Conservation (phyloP, 2,113 vertebrate genomes). For the Callorhinus ursinus region DNA sequence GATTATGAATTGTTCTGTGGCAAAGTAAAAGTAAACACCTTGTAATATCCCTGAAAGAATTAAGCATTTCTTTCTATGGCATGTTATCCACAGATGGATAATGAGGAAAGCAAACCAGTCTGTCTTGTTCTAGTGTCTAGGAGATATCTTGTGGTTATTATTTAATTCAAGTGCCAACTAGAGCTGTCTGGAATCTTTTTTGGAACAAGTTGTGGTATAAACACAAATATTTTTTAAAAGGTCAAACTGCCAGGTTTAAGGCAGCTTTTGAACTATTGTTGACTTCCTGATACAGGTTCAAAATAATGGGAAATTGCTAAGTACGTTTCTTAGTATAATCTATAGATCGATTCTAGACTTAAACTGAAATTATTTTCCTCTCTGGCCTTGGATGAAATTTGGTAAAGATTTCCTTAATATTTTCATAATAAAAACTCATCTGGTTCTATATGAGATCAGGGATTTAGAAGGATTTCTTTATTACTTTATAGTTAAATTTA, state of each 20-base stretch:
- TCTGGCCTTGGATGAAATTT: slow-evolving; percentile 38
- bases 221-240: slow-evolving; percentile 48
- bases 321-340: slow-evolving; percentile 22
- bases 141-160: background rate
- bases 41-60: slow-evolving; percentile 31
- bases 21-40: slow-evolving; percentile 45
- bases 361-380: slow-evolving; percentile 28
- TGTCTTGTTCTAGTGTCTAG: slow-evolving; percentile 39
- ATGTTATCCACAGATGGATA: slow-evolving; percentile 49
- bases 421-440: slow-evolving; percentile 26
- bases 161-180: slow-evolving; percentile 35
- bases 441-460: background rate
- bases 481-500: slow-evolving; percentile 51
- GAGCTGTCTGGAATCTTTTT: slow-evolving; percentile 15
- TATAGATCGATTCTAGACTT: slow-evolving; percentile 44
- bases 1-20: slow-evolving; percentile 45
- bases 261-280: slow-evolving; percentile 15
- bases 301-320: slow-evolving; percentile 30
- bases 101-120: slow-evolving; percentile 57
- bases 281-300: background rate
- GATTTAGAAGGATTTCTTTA: slow-evolving; percentile 25
- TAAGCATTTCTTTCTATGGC: slow-evolving; percentile 39
- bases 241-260: background rate
- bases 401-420: slow-evolving; percentile 12
- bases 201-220: background rate